phyloP scores from a whole-genome alignment of 2,888 invertebrate species.

The Lithosia quadra region DNA sequence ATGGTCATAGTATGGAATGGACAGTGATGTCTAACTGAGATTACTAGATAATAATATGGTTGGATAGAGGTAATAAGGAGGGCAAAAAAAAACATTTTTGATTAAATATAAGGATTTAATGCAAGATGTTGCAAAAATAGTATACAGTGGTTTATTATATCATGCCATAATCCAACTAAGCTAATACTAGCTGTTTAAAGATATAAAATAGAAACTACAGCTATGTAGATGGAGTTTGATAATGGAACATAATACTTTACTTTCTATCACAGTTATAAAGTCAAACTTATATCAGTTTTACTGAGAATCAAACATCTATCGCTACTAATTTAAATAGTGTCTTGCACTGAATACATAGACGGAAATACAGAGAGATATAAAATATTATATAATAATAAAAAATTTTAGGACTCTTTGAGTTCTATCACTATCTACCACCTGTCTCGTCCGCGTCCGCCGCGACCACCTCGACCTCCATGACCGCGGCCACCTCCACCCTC shows the following conservation, averaged over 20 bases:
- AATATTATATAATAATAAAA: constrained; percentile 18
- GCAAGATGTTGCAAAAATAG: constrained; percentile 21
- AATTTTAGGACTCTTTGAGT: constrained; percentile 7
- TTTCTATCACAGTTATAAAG: constrained; percentile 50
- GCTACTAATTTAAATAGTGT: constrained; percentile 40
- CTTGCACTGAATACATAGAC: constrained; percentile 42
- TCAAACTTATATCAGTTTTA: constrained; percentile 48
- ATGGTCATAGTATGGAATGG: background rate
- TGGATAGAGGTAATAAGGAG: background rate
- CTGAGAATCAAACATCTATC: constrained; percentile 32
- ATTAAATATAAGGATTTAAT: constrained; percentile 23
- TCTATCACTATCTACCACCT: constrained; percentile 58
- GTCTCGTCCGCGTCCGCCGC: constrained; percentile 64
- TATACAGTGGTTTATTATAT: constrained; percentile 28
- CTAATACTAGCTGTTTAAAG: constrained; percentile 33
- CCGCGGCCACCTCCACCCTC: constrained; percentile 81
- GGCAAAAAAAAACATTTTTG: constrained; percentile 3
- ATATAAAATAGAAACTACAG: constrained; percentile 44
- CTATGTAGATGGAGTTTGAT: constrained; percentile 33
- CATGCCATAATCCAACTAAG: constrained; percentile 39
- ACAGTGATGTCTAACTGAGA: background rate
- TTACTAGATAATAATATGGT: too few species aligned
- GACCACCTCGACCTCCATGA: constrained; percentile 65
- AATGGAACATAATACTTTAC: constrained; percentile 38
- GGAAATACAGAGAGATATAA: constrained; percentile 33